Percentiles rank a stretch among this genome's conserved stretches.
phyloP scores from a whole-genome alignment of 2,113 vertebrate genomes.

The Pelobates fuscus region DNA sequence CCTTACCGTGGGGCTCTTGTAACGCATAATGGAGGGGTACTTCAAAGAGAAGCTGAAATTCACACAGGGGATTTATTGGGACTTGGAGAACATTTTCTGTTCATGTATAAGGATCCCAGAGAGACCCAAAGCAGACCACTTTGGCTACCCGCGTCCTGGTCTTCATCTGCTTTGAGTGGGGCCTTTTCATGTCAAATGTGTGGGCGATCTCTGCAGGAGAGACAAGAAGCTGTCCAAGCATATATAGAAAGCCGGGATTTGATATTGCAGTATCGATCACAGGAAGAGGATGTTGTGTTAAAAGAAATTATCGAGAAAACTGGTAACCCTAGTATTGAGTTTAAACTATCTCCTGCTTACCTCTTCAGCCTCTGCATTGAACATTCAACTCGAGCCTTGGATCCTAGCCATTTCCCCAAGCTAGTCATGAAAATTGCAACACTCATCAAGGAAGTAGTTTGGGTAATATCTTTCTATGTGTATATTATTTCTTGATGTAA shows the following conservation, averaged over 20 bases:
- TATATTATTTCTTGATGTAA: neutral
- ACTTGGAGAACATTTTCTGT: conserved; percentile 84
- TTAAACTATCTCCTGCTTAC: conserved; percentile 80
- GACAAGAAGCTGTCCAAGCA: conserved; percentile 80
- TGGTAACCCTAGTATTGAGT: conserved; percentile 69
- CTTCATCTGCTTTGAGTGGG: conserved; percentile 58
- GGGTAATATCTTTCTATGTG: conserved; percentile 67
- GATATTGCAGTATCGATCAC: conserved; percentile 78
- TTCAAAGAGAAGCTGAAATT: conserved; percentile 80
- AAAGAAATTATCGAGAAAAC: conserved; percentile 83
- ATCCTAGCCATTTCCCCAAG: conserved; percentile 80
- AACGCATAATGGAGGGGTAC: conserved; percentile 81
- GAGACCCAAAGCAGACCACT: conserved; percentile 57
- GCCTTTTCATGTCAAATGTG: conserved; percentile 66
- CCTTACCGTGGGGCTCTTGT: conserved; percentile 83
- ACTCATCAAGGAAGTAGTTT: conserved; percentile 85
- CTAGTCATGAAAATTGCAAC: conserved; percentile 83
- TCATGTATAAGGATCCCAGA: conserved; percentile 89
- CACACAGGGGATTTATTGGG: conserved; percentile 86
- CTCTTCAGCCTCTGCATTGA: conserved; percentile 88
- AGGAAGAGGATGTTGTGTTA: conserved; percentile 79
- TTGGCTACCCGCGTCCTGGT: conserved; percentile 59
- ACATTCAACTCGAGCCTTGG: conserved; percentile 81
- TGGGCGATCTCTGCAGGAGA: conserved; percentile 73
- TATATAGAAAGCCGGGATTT: conserved; percentile 81